A percentile compares a stretch with the other conserved stretches of the same genome.
Conservation (phyloP, 2,888 invertebrate genomes). For the Dendrolimus houi region DNA sequence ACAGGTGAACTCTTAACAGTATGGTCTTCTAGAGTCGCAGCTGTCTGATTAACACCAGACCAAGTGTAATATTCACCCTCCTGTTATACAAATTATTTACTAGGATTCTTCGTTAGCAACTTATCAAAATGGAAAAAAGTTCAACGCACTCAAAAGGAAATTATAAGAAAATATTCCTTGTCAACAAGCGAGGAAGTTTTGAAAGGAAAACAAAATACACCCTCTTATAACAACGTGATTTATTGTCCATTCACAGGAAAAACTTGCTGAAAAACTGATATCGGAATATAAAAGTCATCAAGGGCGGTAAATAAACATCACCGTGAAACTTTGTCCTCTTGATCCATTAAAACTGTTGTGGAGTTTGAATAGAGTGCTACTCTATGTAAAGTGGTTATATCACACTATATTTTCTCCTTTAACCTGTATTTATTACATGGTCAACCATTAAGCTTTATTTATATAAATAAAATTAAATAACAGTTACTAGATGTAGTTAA, state of each 20-base stretch:
- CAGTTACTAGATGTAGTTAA: no score
- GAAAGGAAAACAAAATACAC: neutral
- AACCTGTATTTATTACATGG: no score
- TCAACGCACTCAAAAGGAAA: neutral
- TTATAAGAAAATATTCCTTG: neutral
- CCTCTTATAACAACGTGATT: neutral
- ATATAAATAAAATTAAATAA: no score
- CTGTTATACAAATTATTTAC: no score
- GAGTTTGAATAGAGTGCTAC: neutral
- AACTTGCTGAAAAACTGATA: neutral
- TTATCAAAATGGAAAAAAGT: conserved; percentile 4
- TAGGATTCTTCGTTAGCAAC: neutral
- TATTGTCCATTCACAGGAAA: neutral
- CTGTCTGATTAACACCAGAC: no score
- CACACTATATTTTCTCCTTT: neutral
- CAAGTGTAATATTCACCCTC: no score
- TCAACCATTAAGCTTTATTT: no score
- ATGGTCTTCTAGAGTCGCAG: no score
- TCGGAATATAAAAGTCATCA: conserved; percentile 1
- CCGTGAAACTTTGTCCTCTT: neutral
- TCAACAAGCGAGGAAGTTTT: neutral
- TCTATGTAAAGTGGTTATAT: neutral
- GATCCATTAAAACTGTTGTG: conserved; percentile 1
- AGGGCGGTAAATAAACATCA: conserved; percentile 1
- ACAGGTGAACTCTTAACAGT: no score